Conservation (phyloP, 2,797 vertebrate genomes). For the Trematomus bernacchii region DNA sequence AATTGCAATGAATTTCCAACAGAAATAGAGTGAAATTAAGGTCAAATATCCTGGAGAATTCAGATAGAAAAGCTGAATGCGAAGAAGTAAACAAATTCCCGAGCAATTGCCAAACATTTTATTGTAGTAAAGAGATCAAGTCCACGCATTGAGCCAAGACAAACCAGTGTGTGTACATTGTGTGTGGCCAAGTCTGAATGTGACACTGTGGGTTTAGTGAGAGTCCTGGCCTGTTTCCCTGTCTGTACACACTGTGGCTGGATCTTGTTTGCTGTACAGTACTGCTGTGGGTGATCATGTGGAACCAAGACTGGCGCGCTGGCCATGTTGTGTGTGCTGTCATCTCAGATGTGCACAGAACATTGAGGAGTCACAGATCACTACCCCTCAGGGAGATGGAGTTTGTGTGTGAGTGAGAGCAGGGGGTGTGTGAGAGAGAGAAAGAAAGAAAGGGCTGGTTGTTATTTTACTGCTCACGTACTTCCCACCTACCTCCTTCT, state of each 20-base stretch:
- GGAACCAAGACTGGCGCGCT: slow-evolving; percentile 72
- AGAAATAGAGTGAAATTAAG: not conserved
- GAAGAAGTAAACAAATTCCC: slow-evolving; percentile 2
- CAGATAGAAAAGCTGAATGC: not conserved
- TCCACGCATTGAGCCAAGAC: not conserved
- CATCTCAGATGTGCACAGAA: slow-evolving; percentile 78
- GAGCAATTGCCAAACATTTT: not conserved
- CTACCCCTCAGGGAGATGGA: slow-evolving; percentile 71
- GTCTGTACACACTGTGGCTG: slow-evolving; percentile 56
- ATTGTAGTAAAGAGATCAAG: not conserved
- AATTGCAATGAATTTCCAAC: not conserved
- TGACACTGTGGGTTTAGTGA: slow-evolving; percentile 27
- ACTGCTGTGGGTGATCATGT: slow-evolving; percentile 74
- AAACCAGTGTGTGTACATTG: not conserved
- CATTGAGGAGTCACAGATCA: slow-evolving; percentile 80
- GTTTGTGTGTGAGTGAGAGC: slow-evolving; percentile 49
- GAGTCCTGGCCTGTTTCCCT: slow-evolving; percentile 45
- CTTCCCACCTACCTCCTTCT: slow-evolving; percentile 50
- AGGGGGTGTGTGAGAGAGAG: slow-evolving; percentile 14
- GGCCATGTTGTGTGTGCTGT: slow-evolving; percentile 75
- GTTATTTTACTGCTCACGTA: slow-evolving; percentile 67
- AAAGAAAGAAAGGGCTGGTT: slow-evolving; percentile 28
- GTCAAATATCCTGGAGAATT: not conserved
- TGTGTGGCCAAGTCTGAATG: slow-evolving; percentile 25
- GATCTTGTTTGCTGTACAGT: slow-evolving; percentile 74